Base-by-base conservation (phyloP, 2,113 vertebrate species). In the Limanda limanda region DNA sequence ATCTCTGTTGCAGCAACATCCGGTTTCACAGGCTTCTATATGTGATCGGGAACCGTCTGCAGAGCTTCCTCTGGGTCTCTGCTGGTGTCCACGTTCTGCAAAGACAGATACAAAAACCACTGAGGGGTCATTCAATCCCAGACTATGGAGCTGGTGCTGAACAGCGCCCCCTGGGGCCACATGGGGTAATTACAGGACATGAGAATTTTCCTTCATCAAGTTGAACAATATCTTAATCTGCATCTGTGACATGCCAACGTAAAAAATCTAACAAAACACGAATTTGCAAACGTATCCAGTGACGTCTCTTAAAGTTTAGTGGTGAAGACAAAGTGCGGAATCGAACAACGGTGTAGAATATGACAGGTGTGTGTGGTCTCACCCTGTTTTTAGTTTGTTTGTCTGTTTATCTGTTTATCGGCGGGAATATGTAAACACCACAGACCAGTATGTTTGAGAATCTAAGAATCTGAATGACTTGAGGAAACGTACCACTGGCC, bases 41-140 rank as follows among this genome's bases (percentile, higher is more conserved):
- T 56, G 88, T 94, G 93, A 8, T 93, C 92, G 37, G 94, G 94
- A 55, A 91, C 93, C 1, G 94, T 95, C 75, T 88, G 87, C 64
- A 97, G 84, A 2, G 96, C 96, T 10, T 97, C 97, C 0, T 94
- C 91, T 0, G 94, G 70, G 0, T 94, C 88, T 69, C 95, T 94
- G 75, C 86, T 93, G 70, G 96, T 52, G 27, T 94, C 90, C 0
- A 97, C 95, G 8, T 97, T 93, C 94, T 94, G 78, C n/a, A 86
- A 71, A 24, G 56, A 47, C 35, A 83, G 48, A 15, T 52, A 67
- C 25, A 76, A 0, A 0, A 78, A 59, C 52, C 2, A 56, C 31
- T 31, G 31, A 31, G 5, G 31, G 9, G 20, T 9, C 17, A 8
- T n/a, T 20, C 51, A n/a, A 21, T 13, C 1, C 40, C 40, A 54